These are phyloP conservation scores for Sminthopsis crassicaudata DNA, from an alignment of 2,113 vertebrate species.

Conservation along the genomic window DNA sequence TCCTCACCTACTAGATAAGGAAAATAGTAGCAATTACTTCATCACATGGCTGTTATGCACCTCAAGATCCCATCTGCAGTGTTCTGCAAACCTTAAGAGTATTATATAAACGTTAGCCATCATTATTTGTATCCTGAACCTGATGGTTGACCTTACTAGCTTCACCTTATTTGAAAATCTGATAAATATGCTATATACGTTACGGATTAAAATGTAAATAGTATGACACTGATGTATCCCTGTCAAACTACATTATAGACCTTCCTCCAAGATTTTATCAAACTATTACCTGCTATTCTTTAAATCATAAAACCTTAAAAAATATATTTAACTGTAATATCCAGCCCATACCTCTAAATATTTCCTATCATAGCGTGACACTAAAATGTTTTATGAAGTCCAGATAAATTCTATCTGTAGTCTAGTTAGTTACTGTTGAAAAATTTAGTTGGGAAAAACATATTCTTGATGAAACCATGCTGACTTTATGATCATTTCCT, in stretches of 20 bases:
- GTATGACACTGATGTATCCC: background rate
- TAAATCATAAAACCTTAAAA: background rate
- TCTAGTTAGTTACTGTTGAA: background rate
- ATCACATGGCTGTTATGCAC: background rate
- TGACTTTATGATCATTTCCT: background rate
- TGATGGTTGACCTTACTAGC: background rate
- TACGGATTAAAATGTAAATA: background rate
- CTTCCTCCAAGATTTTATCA: background rate
- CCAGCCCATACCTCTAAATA: background rate
- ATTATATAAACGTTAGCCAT: background rate
- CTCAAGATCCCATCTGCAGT: background rate
- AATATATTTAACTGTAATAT: background rate
- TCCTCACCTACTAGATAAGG: background rate
- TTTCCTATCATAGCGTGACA: background rate
- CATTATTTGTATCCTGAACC: background rate
- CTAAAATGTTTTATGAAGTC: background rate
- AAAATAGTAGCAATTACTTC: background rate
- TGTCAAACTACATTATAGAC: background rate
- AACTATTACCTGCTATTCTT: background rate
- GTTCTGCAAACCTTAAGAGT: background rate
- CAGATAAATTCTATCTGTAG: background rate
- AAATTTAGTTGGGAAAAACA: background rate
- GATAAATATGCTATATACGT: background rate
- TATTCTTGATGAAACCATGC: background rate
- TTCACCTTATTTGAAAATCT: background rate